Evolutionary conservation across 2,888 invertebrate species (phyloP), one percentile per base, ranked within the genome.

Genomic region (Venustoraphidia nigricollis): DNA sequence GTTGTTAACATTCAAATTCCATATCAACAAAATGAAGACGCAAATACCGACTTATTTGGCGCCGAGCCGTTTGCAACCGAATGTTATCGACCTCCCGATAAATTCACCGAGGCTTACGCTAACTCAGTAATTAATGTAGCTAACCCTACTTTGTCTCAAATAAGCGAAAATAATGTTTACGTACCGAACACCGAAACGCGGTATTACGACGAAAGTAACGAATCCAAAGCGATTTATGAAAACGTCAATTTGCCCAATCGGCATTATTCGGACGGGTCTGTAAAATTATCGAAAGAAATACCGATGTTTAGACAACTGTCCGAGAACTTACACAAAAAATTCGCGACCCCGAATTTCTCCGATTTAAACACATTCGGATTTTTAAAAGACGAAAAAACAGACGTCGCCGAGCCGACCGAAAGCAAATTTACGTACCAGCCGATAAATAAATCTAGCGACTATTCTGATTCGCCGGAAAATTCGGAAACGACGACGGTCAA

Each of bases 11-110:
- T 59, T 8, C 56, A 60, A 53, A 52, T 57, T 14, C 52, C 59
- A 9, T 36, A 52, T 9, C 13, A 52, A 61, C 2, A 56, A 54
- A 41, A 45, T 53, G 3, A 55, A 41, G 36, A 56, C 54, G 40
- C 63, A 55, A 42, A 54, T 59, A 52, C 66, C 60, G 45, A 66
- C 60, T 10, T 64, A 57, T 36, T 53, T 61, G 52, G 64, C 60
- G 4, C 50, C n/a, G 52, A 53, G 17, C 41, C 50, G 14, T 48
- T 52, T 35, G 49, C 35, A 13, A 6, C 27, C 27, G 27, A 27
- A 27, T 27, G 27, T 27, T 27, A 27, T 27, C 27, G 27, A 27
- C 27, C 27, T 6, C 27, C 27, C 3, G 27, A 27, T 27, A 27
- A 27, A 27, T 27, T 27, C 27, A 6, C 27, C 6, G 27, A 27